These are phyloP conservation scores for Sialia sialis DNA, from an alignment of 2,113 vertebrate genomes.

Conservation along the genomic window DNA sequence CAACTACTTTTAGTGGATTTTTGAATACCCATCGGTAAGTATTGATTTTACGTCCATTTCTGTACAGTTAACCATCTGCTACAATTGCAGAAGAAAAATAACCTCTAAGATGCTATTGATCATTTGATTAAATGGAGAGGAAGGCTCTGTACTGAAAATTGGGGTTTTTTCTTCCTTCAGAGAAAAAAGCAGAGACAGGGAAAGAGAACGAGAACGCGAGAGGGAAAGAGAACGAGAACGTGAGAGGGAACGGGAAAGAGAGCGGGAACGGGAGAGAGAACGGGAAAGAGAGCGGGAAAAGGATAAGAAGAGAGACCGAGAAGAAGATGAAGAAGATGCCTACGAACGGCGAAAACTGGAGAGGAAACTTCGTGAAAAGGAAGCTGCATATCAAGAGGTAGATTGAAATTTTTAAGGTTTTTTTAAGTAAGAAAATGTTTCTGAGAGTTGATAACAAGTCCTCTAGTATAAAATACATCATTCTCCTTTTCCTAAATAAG, in stretches of 20 bases:
- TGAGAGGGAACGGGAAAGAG: constrained; percentile 76
- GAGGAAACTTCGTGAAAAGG: constrained; percentile 93
- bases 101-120: neutral
- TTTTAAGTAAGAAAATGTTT: neutral
- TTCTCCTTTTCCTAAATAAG: neutral
- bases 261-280: constrained; percentile 85
- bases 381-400: constrained; percentile 98
- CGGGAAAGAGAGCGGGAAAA: constrained; percentile 86
- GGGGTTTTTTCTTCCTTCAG: constrained; percentile 32
- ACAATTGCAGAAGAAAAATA: neutral
- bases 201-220: constrained; percentile 78
- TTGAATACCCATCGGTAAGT: neutral
- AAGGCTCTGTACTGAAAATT: neutral
- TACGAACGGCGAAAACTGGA: constrained; percentile 94
- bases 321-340: constrained; percentile 95
- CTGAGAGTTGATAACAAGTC: neutral
- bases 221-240: constrained; percentile 82
- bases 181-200: constrained; percentile 82
- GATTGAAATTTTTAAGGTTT: neutral
- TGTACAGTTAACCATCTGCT: neutral
- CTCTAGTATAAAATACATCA: neutral
- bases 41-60: neutral
- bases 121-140: neutral
- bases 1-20: neutral
- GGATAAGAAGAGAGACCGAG: constrained; percentile 93